phyloP scores from a whole-genome alignment of 2,113 vertebrate species.

The Sylvia atricapilla region DNA sequence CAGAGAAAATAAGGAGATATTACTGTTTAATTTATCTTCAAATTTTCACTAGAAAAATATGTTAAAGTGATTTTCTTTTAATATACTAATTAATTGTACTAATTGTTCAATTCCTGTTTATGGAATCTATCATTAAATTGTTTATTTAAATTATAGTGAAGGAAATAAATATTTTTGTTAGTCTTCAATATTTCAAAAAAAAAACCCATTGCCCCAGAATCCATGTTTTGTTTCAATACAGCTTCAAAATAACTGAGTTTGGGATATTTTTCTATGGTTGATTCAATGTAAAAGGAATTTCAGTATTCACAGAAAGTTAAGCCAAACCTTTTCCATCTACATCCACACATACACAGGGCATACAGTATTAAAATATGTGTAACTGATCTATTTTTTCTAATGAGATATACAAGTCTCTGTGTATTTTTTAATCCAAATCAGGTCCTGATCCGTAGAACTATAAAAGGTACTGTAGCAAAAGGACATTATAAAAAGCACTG shows the following conservation, averaged over 20 bases:
- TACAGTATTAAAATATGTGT: not conserved
- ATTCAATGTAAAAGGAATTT: not conserved
- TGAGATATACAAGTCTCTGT: not conserved
- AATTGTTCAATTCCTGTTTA: not conserved
- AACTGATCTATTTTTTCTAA: not conserved
- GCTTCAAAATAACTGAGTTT: not conserved
- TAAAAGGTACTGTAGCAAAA: not conserved
- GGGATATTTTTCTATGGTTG: not conserved
- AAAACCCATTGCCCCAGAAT: not conserved
- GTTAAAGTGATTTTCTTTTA: not conserved
- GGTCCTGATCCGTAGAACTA: not conserved
- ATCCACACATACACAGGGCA: not conserved
- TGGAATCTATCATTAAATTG: not conserved
- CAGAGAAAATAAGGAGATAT: not conserved
- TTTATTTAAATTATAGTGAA: not conserved
- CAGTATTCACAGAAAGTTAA: not conserved
- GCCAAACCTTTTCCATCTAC: not conserved
- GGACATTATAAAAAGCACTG: not conserved
- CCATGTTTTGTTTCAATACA: not conserved
- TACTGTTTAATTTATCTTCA: not conserved
- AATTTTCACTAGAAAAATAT: not conserved
- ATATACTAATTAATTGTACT: not conserved
- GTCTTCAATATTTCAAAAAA: not conserved
- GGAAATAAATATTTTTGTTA: not conserved
- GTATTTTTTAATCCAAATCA: not conserved